Evolutionary conservation across 2,888 invertebrate species (phyloP).

Genomic region (Agonum fuliginosum): DNA sequence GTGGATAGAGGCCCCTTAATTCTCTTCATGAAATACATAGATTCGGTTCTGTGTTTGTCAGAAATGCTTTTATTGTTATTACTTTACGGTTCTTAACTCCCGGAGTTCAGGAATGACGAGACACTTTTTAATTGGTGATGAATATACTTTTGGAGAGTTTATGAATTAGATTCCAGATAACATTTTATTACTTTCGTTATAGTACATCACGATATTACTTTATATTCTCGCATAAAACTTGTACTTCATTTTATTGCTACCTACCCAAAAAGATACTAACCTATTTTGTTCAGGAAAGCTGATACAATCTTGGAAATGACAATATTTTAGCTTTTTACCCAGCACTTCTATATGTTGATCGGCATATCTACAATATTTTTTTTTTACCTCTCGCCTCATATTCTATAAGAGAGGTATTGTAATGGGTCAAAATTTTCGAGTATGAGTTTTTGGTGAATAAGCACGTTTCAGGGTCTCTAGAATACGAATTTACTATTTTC

Average conservation of each 20-base stretch:
- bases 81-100: conserved; percentile 52
- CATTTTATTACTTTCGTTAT: conserved; percentile 17
- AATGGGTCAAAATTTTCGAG: no score
- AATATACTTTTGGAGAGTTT: conserved; percentile 21
- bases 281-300: no score
- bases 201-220: conserved; percentile 17
- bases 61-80: conserved; percentile 47
- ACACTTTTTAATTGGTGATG: conserved; percentile 39
- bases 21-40: conserved; percentile 24
- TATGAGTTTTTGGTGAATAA: no score
- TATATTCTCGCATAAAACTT: neutral
- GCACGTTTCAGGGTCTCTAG: no score
- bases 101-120: conserved; percentile 21
- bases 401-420: no score
- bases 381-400: no score
- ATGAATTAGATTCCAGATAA: conserved; percentile 34
- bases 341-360: no score
- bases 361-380: no score
- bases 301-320: no score
- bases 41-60: conserved; percentile 11
- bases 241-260: conserved; percentile 19
- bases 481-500: no score
- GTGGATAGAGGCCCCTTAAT: conserved; percentile 12
- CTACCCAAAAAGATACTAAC: no score
- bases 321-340: no score